A percentile compares a stretch with the other conserved stretches of the same genome.
phyloP scores from a whole-genome alignment of 2,888 invertebrate genomes.

The Polymixis lichenea region DNA sequence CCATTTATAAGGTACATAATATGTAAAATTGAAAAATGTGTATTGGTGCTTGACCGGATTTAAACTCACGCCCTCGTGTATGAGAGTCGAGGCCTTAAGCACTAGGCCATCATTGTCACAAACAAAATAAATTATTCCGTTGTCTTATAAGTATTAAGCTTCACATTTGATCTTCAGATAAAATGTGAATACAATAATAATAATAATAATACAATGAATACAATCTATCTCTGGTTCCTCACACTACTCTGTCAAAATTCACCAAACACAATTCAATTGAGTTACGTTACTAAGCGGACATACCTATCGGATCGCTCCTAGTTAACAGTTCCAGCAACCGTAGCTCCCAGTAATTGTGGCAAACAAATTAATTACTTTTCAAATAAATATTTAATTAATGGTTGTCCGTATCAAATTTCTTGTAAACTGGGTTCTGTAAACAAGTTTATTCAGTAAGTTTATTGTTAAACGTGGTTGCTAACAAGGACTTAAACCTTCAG shows the following conservation, averaged over 20 bases:
- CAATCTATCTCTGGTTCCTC: constrained; percentile 10
- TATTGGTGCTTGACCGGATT: neutral
- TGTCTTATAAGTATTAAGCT: neutral
- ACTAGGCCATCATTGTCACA: neutral
- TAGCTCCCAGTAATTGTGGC: constrained; percentile 11
- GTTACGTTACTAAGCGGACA: constrained; percentile 11
- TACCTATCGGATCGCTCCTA: neutral
- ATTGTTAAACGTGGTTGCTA: constrained; percentile 1
- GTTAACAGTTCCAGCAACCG: constrained; percentile 17
- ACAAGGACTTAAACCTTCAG: neutral
- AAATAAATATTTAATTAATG: constrained; percentile 28
- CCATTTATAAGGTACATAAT: too few relatives aligned
- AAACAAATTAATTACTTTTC: constrained; percentile 43
- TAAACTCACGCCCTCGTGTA: neutral
- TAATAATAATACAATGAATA: too few relatives aligned
- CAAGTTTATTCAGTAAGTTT: constrained; percentile 3
- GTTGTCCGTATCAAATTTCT: constrained; percentile 3
- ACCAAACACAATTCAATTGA: constrained; percentile 20
- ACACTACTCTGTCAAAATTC: constrained; percentile 23
- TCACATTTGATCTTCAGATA: neutral
- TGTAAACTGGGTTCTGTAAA: constrained; percentile 23
- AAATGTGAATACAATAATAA: too few relatives aligned
- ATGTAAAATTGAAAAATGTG: too few relatives aligned
- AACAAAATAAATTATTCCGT: neutral
- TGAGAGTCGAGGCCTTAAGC: neutral